Evolutionary conservation across 1,140 invertebrate genomes (phyloP), one percentile per base, ranked within the genome.

Genomic region (Diorhabda elongata): DNA sequence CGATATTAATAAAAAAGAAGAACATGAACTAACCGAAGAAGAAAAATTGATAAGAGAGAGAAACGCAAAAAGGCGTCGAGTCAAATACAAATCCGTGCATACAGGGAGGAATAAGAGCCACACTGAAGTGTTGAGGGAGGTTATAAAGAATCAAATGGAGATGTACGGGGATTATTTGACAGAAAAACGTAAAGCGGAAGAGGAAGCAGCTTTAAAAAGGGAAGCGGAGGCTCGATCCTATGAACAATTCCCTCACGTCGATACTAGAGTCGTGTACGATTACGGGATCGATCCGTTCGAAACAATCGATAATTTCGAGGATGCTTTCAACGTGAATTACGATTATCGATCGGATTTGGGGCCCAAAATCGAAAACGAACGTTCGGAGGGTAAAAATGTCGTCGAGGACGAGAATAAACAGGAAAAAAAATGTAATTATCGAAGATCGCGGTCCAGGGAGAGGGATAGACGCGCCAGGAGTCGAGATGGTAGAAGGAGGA

Each of bases 41-140:
- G 87, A 89, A 73, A 76, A 85, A 57, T 71, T 88, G 42, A 83
- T 85, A 0, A 83, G 86, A 71, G 83, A 88, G 73, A 82, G 89
- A 5, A 85, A 91, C 78, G 82, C 87, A 68, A 88, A 87, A 78
- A 83, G 89, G 42, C 82, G 89, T 1, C 82, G 87, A 74, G 79
- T 84, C 2, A 88, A 87, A 74, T 87, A 90, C 72, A 86, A 84
- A 77, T 84, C 85, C 42, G 86, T 88, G 44, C 86, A 89, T 66
- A 87, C 86, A 45, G 88, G 88, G 75, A 88, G 87, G 74, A 84
- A 84, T 63, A 85, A 85, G 72, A 89, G 85, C 67, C 85, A 89
- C 43, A 85, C 82, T 0, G 86, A 90, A 79, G 83, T 88, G 42
- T 76, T 89, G 8, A 82, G 87, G 6, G 87, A 88, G 77, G 83